Evolutionary conservation across 1,140 invertebrate species (phyloP).

Genomic region (Papilio machaon): DNA sequence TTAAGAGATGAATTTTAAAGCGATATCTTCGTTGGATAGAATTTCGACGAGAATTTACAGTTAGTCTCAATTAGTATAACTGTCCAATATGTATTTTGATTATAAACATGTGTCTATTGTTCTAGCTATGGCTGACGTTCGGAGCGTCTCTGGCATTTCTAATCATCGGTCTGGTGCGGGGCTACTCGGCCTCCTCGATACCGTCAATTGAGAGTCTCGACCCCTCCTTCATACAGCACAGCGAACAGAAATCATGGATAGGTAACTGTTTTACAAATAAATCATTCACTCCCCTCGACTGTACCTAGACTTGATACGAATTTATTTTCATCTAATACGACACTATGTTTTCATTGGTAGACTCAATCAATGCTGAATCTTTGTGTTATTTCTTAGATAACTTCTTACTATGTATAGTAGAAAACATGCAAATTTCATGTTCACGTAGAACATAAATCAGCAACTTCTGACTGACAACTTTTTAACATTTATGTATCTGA

Average conservation of each 20-base stretch:
- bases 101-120: constrained; percentile 43
- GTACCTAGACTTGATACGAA: neutral
- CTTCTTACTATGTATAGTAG: too few relatives aligned
- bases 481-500: too few relatives aligned
- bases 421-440: too few relatives aligned
- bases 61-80: too few relatives aligned
- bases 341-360: neutral
- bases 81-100: too few relatives aligned
- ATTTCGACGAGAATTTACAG: too few relatives aligned
- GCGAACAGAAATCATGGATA: constrained; percentile 82
- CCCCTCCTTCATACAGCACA: constrained; percentile 70
- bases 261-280: constrained; percentile 66
- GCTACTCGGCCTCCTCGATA: constrained; percentile 83
- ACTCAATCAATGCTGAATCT: too few relatives aligned
- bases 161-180: constrained; percentile 82
- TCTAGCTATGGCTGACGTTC: constrained; percentile 81
- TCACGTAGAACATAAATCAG: too few relatives aligned
- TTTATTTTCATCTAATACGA: neutral
- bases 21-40: too few relatives aligned
- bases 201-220: constrained; percentile 78
- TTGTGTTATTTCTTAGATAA: too few relatives aligned
- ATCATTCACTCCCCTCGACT: neutral
- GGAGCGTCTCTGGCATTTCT: constrained; percentile 82
- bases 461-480: too few relatives aligned
- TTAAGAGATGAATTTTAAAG: too few relatives aligned